Evolutionary conservation across 2,797 vertebrate species (phyloP), one percentile per base, ranked within the genome.

Genomic region (Benthosema pterotum): DNA sequence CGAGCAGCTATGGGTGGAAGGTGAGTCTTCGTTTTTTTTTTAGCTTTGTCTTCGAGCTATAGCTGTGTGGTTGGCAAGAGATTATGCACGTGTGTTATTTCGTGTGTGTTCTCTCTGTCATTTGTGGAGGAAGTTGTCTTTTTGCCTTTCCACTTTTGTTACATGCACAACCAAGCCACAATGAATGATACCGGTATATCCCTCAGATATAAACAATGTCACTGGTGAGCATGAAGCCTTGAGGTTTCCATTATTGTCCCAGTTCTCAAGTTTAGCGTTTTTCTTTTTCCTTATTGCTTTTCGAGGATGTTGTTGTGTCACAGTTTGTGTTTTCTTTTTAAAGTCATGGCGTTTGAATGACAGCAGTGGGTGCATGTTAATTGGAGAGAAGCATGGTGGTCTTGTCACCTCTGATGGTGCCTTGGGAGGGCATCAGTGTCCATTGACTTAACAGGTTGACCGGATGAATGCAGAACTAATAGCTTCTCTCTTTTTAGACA

Each of bases 1-100:
- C 64, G 97, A 99, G 76, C 94, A 95, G 80, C 95, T 99, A 65
- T 99, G 97, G 97, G 97, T 99, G 75, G 97, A 99, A 97, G 97
- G 97, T 99, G 87, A 96, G 95, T 90, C 8, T 25, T 38, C 32
- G 8, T 38, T 7, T 38, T n/a, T n/a, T n/a, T n/a, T n/a, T n/a
- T n/a, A n/a, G n/a, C n/a, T n/a, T 38, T 38, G 8, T 38, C 32
- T 38, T 38, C 32, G 8, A 1, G 32, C 32, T 38, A 9, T 38
- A 1, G 32, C 32, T 38, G 32, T 38, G 22, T 25, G 22, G 5
- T 5, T 25, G 32, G 32, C 32, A 38, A 38, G 32, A 38, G 32
- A 11, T 7, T 38, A 2, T 38, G 32, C 11, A 9, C 3, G 32
- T 38, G 32, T 38, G 32, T 11, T 5, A 5, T 5, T 32, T 5